Evolutionary conservation across 2,113 vertebrate species (phyloP), one percentile per base, ranked within the genome.

Genomic region (Cavia porcellus): DNA sequence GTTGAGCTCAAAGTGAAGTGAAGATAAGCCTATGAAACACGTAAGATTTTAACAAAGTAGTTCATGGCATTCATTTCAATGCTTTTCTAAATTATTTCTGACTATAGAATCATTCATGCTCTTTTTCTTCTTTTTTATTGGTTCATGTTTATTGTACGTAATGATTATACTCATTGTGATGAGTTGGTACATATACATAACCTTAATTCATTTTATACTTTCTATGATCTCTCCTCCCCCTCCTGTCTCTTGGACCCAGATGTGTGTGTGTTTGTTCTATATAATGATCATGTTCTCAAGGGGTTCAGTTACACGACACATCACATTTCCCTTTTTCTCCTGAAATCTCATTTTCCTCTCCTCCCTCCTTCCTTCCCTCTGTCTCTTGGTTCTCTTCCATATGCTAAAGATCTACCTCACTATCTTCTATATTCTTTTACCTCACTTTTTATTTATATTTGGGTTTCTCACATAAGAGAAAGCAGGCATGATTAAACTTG

Each of bases 1-100:
- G 92, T 45, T 25, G 88, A 91, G 35, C 32, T 77, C 81, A 94
- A 93, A 95, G 89, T 81, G 42, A 97, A 97, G 42, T 91, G 30
- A 96, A 89, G 68, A 87, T 70, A 95, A 96, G 57, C 59, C 38
- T 92, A 64, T 75, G 28, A 85, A 89, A 96, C 81, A 90, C 22
- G 81, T 86, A 93, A 15, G 17, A 24, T 93, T 95, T 96, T 47
- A 86, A 82, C 86, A 84, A 96, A 89, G 38, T 12, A 92, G 55
- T 68, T 47, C 25, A 13, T 93, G 83, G 91, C 85, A 92, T 77
- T 22, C 25, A 85, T 50, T 97, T 84, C 84, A 90, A 81, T 70
- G 57, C 42, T 45, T 86, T 87, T 59, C 47, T 87, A 50, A 92
- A 93, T 86, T 72, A 91, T 84, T 86, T 90, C 57, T 75, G 24